Evolutionary conservation across 2,797 vertebrate genomes (phyloP).

Genomic region (Anolis apletophallus): DNA sequence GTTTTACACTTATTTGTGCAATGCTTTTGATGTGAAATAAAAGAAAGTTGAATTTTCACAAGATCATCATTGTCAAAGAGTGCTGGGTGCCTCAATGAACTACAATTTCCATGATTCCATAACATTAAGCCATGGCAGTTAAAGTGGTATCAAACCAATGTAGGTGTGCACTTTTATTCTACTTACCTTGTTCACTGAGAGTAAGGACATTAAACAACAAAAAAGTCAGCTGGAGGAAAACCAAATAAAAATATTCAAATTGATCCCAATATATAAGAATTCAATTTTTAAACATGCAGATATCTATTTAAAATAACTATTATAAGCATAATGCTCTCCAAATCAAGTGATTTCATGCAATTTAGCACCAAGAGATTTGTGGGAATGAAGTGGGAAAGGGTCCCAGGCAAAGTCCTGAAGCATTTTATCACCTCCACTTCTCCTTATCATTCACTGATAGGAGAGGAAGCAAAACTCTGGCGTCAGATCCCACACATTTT

Average conservation of each 20-base stretch:
- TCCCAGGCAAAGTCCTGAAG: neutral
- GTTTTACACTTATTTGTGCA: no score
- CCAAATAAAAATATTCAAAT: neutral
- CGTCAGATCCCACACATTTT: slow-evolving; percentile 6
- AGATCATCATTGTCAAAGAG: no score
- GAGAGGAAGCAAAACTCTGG: slow-evolving; percentile 9
- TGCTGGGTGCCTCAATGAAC: no score
- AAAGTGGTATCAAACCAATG: no score
- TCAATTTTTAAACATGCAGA: neutral
- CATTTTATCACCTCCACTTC: slow-evolving; percentile 19
- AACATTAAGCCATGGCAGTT: no score
- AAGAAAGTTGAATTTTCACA: no score
- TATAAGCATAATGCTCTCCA: no score
- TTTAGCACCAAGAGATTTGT: neutral
- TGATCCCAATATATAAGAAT: neutral
- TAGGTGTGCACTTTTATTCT: neutral
- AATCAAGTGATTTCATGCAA: neutral
- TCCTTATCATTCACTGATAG: slow-evolving; percentile 8
- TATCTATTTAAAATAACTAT: no score
- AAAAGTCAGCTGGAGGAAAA: neutral
- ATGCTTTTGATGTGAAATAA: no score
- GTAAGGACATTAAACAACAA: neutral
- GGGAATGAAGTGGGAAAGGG: slow-evolving; percentile 6
- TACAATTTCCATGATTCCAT: no score
- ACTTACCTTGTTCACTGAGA: neutral